Conservation (phyloP, 2,888 invertebrate genomes). For the Scelioninae gen. 1 region DNA sequence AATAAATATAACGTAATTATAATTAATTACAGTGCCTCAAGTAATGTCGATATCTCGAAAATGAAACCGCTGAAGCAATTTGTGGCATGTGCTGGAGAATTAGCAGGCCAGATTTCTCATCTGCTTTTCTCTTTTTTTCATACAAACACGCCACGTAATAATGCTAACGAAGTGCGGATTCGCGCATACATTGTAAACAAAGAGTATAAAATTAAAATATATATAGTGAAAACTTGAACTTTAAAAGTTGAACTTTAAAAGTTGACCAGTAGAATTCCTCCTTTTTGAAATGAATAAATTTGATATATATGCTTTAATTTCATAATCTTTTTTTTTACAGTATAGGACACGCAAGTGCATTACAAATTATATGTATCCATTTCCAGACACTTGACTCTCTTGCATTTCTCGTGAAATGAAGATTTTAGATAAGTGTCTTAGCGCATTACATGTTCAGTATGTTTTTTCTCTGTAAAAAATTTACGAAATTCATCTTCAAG, state of each 20-base stretch:
- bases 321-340: too few relatives aligned
- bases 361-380: conserved; percentile 9
- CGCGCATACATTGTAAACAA: too few relatives aligned
- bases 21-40: conserved; percentile 28
- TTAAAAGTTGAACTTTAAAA: too few relatives aligned
- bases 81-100: conserved; percentile 37
- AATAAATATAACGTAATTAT: conserved; percentile 43
- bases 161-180: conserved; percentile 31
- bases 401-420: conserved; percentile 2
- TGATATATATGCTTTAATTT: too few relatives aligned
- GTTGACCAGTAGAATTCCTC: too few relatives aligned
- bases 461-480: not conserved
- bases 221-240: too few relatives aligned
- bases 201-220: too few relatives aligned
- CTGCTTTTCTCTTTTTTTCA: conserved; percentile 12
- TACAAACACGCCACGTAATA: conserved; percentile 19
- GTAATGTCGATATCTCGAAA: conserved; percentile 44
- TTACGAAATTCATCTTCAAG: not conserved
- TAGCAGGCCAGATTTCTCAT: conserved; percentile 29
- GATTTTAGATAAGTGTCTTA: conserved; percentile 6
- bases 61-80: conserved; percentile 43
- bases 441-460: conserved; percentile 17
- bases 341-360: conserved; percentile 1
- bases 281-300: too few relatives aligned
- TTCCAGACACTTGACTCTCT: not conserved